These are phyloP conservation scores for Tympanuchus pallidicinctus DNA, from an alignment of 2,113 vertebrate genomes.

Conservation along the genomic window DNA sequence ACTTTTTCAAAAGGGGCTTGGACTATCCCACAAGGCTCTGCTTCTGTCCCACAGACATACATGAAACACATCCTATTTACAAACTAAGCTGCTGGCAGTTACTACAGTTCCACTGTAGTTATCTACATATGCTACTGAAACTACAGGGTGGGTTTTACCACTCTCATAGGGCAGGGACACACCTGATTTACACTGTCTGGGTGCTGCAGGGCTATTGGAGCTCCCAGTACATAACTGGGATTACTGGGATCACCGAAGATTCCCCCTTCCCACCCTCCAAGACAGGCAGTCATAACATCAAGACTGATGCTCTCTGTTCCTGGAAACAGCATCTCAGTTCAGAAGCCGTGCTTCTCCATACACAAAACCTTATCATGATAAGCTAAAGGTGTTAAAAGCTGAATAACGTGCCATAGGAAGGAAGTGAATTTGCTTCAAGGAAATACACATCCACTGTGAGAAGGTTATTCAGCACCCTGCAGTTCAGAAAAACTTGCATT, in stretches of 20 bases:
- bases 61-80: background rate
- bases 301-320: background rate
- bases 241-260: background rate
- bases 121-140: background rate
- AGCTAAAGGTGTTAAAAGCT: background rate
- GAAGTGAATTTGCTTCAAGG: background rate
- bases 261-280: background rate
- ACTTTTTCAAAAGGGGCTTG: background rate
- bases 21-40: background rate
- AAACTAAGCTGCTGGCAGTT: background rate
- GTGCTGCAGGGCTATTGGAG: background rate
- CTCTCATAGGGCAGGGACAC: background rate
- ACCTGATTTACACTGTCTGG: accelerated
- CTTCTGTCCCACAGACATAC: background rate
- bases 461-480: background rate
- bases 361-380: background rate
- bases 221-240: background rate
- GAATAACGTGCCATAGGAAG: background rate
- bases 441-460: background rate
- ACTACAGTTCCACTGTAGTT: background rate
- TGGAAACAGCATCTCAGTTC: background rate
- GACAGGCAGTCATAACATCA: background rate
- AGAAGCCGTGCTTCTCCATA: background rate
- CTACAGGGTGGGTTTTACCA: background rate
- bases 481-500: slow-evolving; percentile 1